Conservation (phyloP, 2,797 vertebrate genomes). For the Telmatherina bonti region DNA sequence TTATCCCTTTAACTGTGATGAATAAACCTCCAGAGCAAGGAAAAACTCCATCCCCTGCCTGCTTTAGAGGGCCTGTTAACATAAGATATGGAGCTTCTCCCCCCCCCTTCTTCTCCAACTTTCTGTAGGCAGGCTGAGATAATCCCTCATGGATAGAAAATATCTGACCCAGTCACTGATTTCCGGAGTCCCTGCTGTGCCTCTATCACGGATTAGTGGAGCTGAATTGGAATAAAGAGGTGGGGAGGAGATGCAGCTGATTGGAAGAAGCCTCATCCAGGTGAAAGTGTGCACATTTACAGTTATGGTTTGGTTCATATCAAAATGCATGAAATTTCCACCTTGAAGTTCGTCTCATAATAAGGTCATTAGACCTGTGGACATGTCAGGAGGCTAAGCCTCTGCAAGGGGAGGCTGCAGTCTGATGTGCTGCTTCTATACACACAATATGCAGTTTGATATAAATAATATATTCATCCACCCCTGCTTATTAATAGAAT, state of each 20-base stretch:
- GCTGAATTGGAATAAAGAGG: slow-evolving; percentile 56
- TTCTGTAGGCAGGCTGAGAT: slow-evolving; percentile 47
- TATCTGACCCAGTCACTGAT: slow-evolving; percentile 58
- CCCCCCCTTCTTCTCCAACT: background rate
- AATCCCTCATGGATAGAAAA: slow-evolving; percentile 63
- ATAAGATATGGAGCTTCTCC: slow-evolving; percentile 54
- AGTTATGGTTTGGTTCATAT: slow-evolving; percentile 49
- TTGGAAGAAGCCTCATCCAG: slow-evolving; percentile 32
- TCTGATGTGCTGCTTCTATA: slow-evolving; percentile 14
- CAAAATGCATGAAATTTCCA: slow-evolving; percentile 64
- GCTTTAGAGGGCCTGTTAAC: slow-evolving; percentile 57
- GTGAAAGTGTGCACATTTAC: slow-evolving; percentile 61
- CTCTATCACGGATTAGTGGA: slow-evolving; percentile 63
- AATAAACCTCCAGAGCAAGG: slow-evolving; percentile 44
- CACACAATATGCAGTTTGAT: slow-evolving; percentile 6
- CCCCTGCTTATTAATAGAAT: slow-evolving; percentile 47
- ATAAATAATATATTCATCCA: slow-evolving; percentile 58
- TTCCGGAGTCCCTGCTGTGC: slow-evolving; percentile 49
- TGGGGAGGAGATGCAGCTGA: slow-evolving; percentile 46
- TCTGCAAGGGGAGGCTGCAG: slow-evolving; percentile 15
- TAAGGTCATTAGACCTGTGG: slow-evolving; percentile 55
- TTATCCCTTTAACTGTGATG: slow-evolving; percentile 53
- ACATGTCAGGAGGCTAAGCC: slow-evolving; percentile 19
- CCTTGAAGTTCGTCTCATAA: slow-evolving; percentile 42
- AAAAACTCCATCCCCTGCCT: slow-evolving; percentile 48